Base-by-base conservation (phyloP, 2,888 invertebrate genomes). In the Nemotelus nigrinus region DNA sequence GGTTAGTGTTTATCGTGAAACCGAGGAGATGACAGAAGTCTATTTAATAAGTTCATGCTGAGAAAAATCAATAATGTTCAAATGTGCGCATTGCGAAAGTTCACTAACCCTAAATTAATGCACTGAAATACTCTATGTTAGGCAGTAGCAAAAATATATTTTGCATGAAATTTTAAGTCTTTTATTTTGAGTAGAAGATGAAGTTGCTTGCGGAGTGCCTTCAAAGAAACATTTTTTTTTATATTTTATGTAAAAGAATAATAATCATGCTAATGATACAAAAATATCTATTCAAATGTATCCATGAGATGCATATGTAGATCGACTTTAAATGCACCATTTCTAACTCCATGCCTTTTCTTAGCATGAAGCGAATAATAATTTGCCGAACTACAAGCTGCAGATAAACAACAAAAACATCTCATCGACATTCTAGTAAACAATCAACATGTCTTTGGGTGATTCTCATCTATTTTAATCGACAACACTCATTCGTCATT, bases 31-130 rank as follows among this genome's bases (percentile, higher is more conserved):
- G 43, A 39, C 5, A 3, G 2, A 39, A 5, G 47, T 55, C 55
- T 53, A 44, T 53, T 70, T 70, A 47, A 10, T 47, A 7, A 41
- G 53, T 53, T n/a, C 70, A 70, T 70, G 53, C 53, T 70, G 70
- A 45, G 70, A 70, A 70, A 68, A 70, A 70, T 70, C 70, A 44
- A 70, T 70, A 70, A 70, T 70, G 50, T 50, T 70, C 41, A 41
- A 70, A 48, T 50, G 55, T 70, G 55, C 70, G 70, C 70, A 70
- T 39, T 70, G 55, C 70, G 55, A 44, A 70, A 55, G 8, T 8
- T 70, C 41, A 10, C 4, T 70, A 55, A 43, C 70, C 39, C 55
- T 70, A 55, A 43, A 67, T 25, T 48, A 47, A 70, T 55, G 47
- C 10, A 55, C 8, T 44, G 41, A 70, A n/a, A 65, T 6, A 53